Percentiles rank a stretch among this genome's conserved stretches.
Evolutionary conservation across 2,888 invertebrate species (phyloP).

Genomic region (Nephrocerus scutellatus): DNA sequence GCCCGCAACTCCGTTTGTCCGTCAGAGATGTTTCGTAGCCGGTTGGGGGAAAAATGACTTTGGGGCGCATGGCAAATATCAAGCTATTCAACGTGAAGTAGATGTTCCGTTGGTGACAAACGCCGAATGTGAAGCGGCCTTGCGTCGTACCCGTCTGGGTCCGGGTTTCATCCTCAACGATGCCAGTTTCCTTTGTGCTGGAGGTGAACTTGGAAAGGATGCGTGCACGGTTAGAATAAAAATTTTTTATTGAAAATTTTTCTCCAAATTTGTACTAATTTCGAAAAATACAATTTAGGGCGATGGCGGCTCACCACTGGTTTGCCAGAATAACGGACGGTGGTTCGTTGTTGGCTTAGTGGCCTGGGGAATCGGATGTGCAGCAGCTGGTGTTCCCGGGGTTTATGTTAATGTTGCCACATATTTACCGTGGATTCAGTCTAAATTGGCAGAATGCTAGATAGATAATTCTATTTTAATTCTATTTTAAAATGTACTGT

Average conservation of each 20-base stretch:
- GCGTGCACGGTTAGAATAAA: slow-evolving; percentile 72
- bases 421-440: slow-evolving; percentile 61
- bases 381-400: slow-evolving; percentile 61
- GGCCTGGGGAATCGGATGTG: slow-evolving; percentile 57
- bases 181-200: slow-evolving; percentile 69
- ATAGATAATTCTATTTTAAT: no score
- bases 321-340: slow-evolving; percentile 35
- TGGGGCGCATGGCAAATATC: slow-evolving; percentile 42
- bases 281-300: slow-evolving; percentile 37
- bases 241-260: no score
- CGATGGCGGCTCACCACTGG: slow-evolving; percentile 50
- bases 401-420: slow-evolving; percentile 70
- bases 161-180: slow-evolving; percentile 56
- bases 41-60: slow-evolving; percentile 86
- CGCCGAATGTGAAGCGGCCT: slow-evolving; percentile 57
- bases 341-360: slow-evolving; percentile 51
- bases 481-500: no score
- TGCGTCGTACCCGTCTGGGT: slow-evolving; percentile 61
- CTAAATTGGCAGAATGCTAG: slow-evolving; percentile 26
- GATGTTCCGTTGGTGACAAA: slow-evolving; percentile 64
- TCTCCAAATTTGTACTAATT: no score
- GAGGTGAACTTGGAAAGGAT: slow-evolving; percentile 68
- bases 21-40: slow-evolving; percentile 57
- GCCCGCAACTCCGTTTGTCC: slow-evolving; percentile 48
- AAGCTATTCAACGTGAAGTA: slow-evolving; percentile 67